Evolutionary conservation across 1,140 invertebrate species (phyloP).

Genomic region (Ditylenchus dipsaci): DNA sequence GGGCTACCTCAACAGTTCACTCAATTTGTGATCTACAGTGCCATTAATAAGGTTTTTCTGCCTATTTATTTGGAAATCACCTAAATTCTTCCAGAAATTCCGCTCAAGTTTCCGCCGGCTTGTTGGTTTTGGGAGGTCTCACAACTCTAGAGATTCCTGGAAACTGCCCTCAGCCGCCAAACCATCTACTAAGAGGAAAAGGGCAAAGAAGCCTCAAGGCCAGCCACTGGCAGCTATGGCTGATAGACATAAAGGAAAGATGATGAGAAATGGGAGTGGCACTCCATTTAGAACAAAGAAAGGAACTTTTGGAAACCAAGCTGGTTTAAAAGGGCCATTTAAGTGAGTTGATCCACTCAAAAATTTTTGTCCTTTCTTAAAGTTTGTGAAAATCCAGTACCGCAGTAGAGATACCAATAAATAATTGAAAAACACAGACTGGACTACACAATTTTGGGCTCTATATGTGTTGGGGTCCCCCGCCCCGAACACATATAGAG

Average conservation of each 20-base stretch:
- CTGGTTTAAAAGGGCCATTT: conserved; percentile 35
- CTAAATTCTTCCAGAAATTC: conserved; percentile 46
- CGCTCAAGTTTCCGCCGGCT: conserved; percentile 53
- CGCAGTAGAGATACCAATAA: no score
- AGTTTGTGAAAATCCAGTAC: no score
- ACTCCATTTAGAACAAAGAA: no score
- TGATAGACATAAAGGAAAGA: background rate
- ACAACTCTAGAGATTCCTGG: conserved; percentile 5
- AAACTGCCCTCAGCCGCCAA: background rate
- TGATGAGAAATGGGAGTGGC: no score
- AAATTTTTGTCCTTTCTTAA: conserved; percentile 2
- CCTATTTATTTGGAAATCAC: no score
- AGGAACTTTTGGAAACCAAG: conserved; percentile 23
- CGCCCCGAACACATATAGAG: no score
- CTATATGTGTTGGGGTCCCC: no score
- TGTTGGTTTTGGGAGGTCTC: conserved; percentile 38
- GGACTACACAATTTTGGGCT: no score
- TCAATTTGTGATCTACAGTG: conserved; percentile 57
- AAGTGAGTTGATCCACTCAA: conserved; percentile 16
- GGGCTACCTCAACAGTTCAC: conserved; percentile 55
- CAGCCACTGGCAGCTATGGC: background rate
- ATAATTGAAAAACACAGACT: no score
- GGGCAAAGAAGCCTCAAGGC: background rate
- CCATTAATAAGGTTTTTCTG: conserved; percentile 54
- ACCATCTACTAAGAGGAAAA: background rate